Percentiles rank a stretch among this genome's conserved stretches.
Evolutionary conservation across 2,113 vertebrate genomes (phyloP).

Genomic region (Nothobranchius kuhntae): DNA sequence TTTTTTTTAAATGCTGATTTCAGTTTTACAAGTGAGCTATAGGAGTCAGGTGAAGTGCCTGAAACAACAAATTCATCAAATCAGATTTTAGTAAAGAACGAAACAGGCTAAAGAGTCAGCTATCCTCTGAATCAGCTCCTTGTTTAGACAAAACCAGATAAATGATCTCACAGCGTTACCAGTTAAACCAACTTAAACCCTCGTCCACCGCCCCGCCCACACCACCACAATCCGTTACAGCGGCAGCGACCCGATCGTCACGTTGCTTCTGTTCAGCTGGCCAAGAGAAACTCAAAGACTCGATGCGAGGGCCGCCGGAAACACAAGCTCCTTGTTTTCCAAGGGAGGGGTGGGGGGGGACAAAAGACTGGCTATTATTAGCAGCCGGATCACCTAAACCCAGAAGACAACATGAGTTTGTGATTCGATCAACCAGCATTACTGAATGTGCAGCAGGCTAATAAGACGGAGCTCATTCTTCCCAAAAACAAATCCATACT

Average conservation of each 20-base stretch:
- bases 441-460: not conserved
- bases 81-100: too few relatives aligned
- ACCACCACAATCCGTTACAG: conserved; percentile 18
- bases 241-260: conserved; percentile 40
- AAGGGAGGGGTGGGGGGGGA: conserved; percentile 5
- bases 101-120: too few relatives aligned
- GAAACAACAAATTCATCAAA: too few relatives aligned
- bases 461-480: not conserved
- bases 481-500: too few relatives aligned
- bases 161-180: too few relatives aligned
- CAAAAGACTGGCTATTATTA: conserved; percentile 56
- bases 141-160: too few relatives aligned
- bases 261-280: conserved; percentile 2
- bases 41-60: too few relatives aligned
- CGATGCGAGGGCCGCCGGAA: conserved; percentile 29
- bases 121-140: too few relatives aligned
- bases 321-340: conserved; percentile 52
- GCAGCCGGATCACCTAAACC: conserved; percentile 36
- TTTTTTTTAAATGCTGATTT: too few relatives aligned
- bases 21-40: too few relatives aligned
- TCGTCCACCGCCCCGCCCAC: not conserved
- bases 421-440: conserved; percentile 24
- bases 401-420: conserved; percentile 4
- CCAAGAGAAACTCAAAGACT: not conserved
- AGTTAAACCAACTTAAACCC: too few relatives aligned